A percentile compares a stretch with the other conserved stretches of the same genome.
Evolutionary conservation across 2,888 invertebrate genomes (phyloP).

Genomic region (Cataglyphis albicans): DNA sequence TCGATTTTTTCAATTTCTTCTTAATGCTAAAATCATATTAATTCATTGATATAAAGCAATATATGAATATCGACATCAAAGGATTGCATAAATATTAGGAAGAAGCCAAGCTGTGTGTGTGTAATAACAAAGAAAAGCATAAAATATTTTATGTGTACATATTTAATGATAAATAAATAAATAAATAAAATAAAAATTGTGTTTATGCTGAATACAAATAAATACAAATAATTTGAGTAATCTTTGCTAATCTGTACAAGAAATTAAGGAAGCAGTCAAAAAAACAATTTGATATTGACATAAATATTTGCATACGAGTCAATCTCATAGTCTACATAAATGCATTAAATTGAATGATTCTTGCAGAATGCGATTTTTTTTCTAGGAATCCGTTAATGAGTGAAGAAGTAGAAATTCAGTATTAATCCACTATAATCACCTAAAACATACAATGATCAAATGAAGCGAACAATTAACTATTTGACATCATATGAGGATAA

Average conservation of each 20-base stretch:
- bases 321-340: constrained; percentile 56
- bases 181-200: constrained; percentile 50
- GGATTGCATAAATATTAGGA: constrained; percentile 16
- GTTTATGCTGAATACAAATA: constrained; percentile 11
- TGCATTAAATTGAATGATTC: constrained; percentile 51
- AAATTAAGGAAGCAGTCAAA: constrained; percentile 18
- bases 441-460: constrained; percentile 77
- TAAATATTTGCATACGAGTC: constrained; percentile 35
- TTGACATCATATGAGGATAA: constrained; percentile 24
- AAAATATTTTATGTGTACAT: constrained; percentile 62
- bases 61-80: constrained; percentile 25
- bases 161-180: constrained; percentile 69
- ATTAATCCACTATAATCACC: constrained; percentile 77
- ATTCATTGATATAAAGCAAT: constrained; percentile 9
- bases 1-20: constrained; percentile 81
- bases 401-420: constrained; percentile 64
- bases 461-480: constrained; percentile 46
- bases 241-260: constrained; percentile 31
- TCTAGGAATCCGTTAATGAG: constrained; percentile 61
- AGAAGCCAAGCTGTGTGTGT: constrained; percentile 51
- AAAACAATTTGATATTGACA: constrained; percentile 15
- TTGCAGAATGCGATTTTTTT: constrained; percentile 55
- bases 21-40: constrained; percentile 80
- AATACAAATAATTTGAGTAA: constrained; percentile 54
- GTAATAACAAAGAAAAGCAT: constrained; percentile 66